Percentiles rank a stretch among this genome's conserved stretches.
Conservation (phyloP, 2,113 vertebrate species). For the Ariopsis seemanni region DNA sequence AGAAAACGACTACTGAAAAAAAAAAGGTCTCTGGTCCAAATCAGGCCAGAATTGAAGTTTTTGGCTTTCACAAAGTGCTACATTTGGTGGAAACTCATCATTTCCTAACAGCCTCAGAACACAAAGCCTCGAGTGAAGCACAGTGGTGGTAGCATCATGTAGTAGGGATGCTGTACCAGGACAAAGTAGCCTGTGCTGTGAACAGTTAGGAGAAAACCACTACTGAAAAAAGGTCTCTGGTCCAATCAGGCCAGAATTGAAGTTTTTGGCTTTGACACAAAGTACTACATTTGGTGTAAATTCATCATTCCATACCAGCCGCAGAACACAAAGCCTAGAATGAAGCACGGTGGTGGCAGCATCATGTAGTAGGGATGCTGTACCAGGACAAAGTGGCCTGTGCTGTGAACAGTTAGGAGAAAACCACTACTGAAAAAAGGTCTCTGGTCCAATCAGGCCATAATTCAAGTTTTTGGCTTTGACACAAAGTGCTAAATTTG, state of each 20-base stretch:
- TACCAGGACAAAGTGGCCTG: neutral
- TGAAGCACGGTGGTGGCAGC: neutral
- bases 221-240: neutral
- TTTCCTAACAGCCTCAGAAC: neutral
- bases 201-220: neutral
- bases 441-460: neutral
- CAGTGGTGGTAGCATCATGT: neutral
- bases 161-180: neutral
- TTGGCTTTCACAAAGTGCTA: too few relatives aligned
- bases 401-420: neutral
- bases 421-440: neutral
- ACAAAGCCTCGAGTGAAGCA: neutral
- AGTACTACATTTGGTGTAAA: neutral
- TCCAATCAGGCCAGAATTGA: neutral
- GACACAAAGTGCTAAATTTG: neutral
- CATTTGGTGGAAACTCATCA: neutral
- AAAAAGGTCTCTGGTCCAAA: too few relatives aligned
- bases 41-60: too few relatives aligned
- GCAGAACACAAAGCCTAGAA: neutral
- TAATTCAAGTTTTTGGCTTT: neutral
- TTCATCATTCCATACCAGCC: neutral
- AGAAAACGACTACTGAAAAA: neutral
- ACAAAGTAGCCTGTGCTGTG: neutral
- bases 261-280: too few relatives aligned
- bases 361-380: neutral